Base-by-base conservation (phyloP, 1,140 invertebrate species). In the Paramacrobiotus metropolitanus region DNA sequence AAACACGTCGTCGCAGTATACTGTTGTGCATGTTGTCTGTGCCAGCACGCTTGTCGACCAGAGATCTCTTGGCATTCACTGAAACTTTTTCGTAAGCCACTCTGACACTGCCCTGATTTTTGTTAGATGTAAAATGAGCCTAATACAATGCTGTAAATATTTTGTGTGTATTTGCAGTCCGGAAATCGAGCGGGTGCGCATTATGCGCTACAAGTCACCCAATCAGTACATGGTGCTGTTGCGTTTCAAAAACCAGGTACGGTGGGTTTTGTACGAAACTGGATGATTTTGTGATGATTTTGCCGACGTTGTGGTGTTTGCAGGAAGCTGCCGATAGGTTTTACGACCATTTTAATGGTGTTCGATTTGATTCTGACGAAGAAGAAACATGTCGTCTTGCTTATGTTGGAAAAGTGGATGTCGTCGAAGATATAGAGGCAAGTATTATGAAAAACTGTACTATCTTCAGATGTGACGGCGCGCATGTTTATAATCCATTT, bases 201-300 rank as follows among this genome's bases (percentile, higher is more conserved):
- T 99, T 59, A 82, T 99, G 34, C 77, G 88, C 44, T 79, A 81
- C 66, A 80, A 81, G 29, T 75, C 77, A 24, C 89, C 90, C 2
- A 96, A 97, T 75, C 90, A 94, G 68, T 99, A 96, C 68, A 95
- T 98, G 91, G 86, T 88, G 30, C 72, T 96, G 2, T 74, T 97
- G 21, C 93, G 89, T 72, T 88, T 86, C 67, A 75, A 77, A 64
- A 77, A 75, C 65, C 79, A 81, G 67, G 81, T 82, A 64, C 62
- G 62, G 28, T n/a, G n/a, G n/a, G n/a, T n/a, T n/a, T n/a, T n/a
- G n/a, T n/a, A n/a, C n/a, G n/a, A n/a, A n/a, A n/a, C n/a, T n/a
- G n/a, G n/a, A n/a, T n/a, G n/a, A n/a, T n/a, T n/a, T n/a, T n/a
- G n/a, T n/a, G n/a, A n/a, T n/a, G n/a, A n/a, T n/a, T n/a, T n/a